A percentile compares a stretch with the other conserved stretches of the same genome.
Evolutionary conservation across 2,888 invertebrate genomes (phyloP).

Genomic region (Tanytarsus gracilentus): DNA sequence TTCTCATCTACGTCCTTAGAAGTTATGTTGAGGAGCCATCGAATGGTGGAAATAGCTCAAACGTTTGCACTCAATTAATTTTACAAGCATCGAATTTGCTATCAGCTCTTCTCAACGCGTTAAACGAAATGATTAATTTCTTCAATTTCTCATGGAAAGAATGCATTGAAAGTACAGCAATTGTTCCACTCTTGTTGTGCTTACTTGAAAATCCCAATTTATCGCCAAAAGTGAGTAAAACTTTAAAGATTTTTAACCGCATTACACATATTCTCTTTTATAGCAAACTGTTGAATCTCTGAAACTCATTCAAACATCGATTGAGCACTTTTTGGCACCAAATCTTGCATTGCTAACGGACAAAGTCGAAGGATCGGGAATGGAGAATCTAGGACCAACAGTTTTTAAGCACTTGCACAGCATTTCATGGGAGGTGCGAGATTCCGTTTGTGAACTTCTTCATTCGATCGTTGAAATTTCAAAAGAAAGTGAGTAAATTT

Average conservation of each 20-base stretch:
- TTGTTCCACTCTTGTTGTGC: constrained; percentile 48
- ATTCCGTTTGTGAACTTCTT: constrained; percentile 64
- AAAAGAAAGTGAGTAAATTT: constrained; percentile 53
- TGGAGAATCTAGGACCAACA: constrained; percentile 57
- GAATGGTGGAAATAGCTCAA: neutral
- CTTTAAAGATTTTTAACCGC: constrained; percentile 1
- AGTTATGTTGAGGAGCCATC: constrained; percentile 30
- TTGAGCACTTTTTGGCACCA: constrained; percentile 67
- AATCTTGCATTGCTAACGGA: constrained; percentile 66
- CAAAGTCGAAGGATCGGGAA: constrained; percentile 52
- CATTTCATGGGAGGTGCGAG: constrained; percentile 67
- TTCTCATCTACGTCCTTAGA: constrained; percentile 16
- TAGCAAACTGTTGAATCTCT: constrained; percentile 63
- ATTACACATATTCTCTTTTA: constrained; percentile 32
- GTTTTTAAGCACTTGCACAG: constrained; percentile 63
- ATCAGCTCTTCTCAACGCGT: constrained; percentile 56
- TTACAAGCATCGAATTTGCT: constrained; percentile 47
- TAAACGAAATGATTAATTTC: constrained; percentile 55
- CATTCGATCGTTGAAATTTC: constrained; percentile 61
- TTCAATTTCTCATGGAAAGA: constrained; percentile 70
- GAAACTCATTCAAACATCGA: constrained; percentile 58
- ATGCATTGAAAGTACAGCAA: constrained; percentile 63
- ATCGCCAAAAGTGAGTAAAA: constrained; percentile 36
- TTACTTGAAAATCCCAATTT: constrained; percentile 48
- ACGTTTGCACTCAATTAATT: constrained; percentile 39